Percentiles rank a stretch among this genome's conserved stretches.
Evolutionary conservation across 2,113 vertebrate species (phyloP).

Genomic region (Syrmaticus mikado): DNA sequence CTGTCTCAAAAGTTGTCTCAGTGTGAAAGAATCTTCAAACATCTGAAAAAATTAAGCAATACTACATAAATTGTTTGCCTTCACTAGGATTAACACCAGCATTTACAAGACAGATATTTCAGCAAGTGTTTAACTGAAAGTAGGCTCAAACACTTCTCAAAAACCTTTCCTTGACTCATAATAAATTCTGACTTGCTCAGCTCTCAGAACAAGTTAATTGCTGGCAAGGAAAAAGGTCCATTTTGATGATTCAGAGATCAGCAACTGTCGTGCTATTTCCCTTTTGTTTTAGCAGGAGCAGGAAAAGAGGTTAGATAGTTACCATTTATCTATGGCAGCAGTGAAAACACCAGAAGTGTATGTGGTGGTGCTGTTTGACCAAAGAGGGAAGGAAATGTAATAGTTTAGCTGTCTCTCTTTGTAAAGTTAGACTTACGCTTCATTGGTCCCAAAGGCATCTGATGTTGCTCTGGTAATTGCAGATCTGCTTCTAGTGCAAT

Average conservation of each 20-base stretch:
- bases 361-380: not conserved
- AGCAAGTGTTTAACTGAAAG: not conserved
- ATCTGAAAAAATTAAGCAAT: not conserved
- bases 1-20: not conserved
- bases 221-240: not conserved
- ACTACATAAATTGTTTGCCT: not conserved
- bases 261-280: not conserved
- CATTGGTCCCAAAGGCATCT: not conserved
- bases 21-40: not conserved
- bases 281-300: not conserved
- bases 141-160: not conserved
- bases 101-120: not conserved
- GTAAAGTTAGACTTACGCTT: not conserved
- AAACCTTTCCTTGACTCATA: not conserved
- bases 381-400: not conserved
- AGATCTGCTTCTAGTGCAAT: not conserved
- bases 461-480: not conserved
- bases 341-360: not conserved
- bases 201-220: not conserved
- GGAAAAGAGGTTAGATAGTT: not conserved
- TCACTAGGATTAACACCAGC: not conserved
- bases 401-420: not conserved
- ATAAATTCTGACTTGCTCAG: not conserved
- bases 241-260: not conserved
- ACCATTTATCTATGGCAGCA: not conserved